These are phyloP conservation scores for Stomorhina lunata DNA, from an alignment of 2,888 invertebrate genomes.

Conservation along the genomic window DNA sequence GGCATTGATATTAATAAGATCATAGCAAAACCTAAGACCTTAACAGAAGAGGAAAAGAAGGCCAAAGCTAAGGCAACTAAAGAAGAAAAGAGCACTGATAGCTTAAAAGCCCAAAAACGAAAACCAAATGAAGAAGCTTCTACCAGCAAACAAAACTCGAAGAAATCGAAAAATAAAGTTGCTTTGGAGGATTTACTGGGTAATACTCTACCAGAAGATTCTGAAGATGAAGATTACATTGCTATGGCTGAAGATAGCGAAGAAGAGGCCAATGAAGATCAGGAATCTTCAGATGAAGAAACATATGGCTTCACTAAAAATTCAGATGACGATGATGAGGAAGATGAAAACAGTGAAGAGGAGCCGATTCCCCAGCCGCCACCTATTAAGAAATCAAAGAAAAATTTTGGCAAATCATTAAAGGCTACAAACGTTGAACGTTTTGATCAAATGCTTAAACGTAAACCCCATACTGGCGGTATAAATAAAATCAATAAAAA, in stretches of 20 bases:
- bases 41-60: slow-evolving; percentile 32
- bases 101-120: slow-evolving; percentile 18
- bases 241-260: slow-evolving; percentile 45
- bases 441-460: slow-evolving; percentile 71
- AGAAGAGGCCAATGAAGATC: slow-evolving; percentile 58
- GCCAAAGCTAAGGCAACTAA: slow-evolving; percentile 47
- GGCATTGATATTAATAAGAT: slow-evolving; percentile 74
- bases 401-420: slow-evolving; percentile 55
- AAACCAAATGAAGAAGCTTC: slow-evolving; percentile 31
- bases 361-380: slow-evolving; percentile 6
- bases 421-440: slow-evolving; percentile 69
- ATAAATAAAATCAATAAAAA: slow-evolving; percentile 73
- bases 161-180: slow-evolving; percentile 67
- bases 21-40: slow-evolving; percentile 69
- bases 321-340: slow-evolving; percentile 60
- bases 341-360: slow-evolving; percentile 34
- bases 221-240: slow-evolving; percentile 76
- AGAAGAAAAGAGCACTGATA: slow-evolving; percentile 32
- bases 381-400: slow-evolving; percentile 54
- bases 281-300: slow-evolving; percentile 68
- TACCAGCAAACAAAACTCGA: slow-evolving; percentile 24
- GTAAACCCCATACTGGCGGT: slow-evolving; percentile 74
- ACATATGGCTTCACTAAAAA: slow-evolving; percentile 63
- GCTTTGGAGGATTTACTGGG: slow-evolving; percentile 74
- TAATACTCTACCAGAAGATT: slow-evolving; percentile 75